A percentile compares a stretch with the other conserved stretches of the same genome.
These are phyloP conservation scores for Aspidiotus rigidus DNA, from an alignment of 2,888 invertebrate genomes.

Conservation along the genomic window DNA sequence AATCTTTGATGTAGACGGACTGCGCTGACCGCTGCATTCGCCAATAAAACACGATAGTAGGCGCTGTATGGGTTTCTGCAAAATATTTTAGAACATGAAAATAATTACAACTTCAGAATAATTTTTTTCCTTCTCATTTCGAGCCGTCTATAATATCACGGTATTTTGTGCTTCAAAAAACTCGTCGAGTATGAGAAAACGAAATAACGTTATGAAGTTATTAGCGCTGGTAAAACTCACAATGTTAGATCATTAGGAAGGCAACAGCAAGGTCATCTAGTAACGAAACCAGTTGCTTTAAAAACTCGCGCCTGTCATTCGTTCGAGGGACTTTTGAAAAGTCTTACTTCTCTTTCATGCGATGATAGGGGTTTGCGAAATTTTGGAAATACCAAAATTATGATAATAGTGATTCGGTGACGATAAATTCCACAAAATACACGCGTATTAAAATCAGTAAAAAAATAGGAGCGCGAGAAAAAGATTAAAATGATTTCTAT, in stretches of 20 bases:
- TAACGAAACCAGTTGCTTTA: slow-evolving; percentile 21
- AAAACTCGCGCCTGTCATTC: not conserved
- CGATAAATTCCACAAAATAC: no score
- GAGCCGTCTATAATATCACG: not conserved
- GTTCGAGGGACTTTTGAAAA: not conserved
- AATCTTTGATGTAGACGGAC: slow-evolving; percentile 89
- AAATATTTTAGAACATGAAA: slow-evolving; percentile 37
- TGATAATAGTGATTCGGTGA: no score
- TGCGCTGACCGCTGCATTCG: slow-evolving; percentile 90
- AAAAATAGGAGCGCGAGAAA: no score
- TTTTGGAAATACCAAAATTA: no score
- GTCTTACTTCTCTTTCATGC: no score
- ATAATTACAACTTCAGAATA: not conserved
- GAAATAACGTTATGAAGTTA: no score
- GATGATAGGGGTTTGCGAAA: no score
- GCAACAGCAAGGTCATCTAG: slow-evolving; percentile 26
- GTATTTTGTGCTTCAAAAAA: not conserved
- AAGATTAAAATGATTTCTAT: no score
- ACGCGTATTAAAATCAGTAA: no score
- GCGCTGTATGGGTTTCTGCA: slow-evolving; percentile 64
- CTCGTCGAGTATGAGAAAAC: not conserved
- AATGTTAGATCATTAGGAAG: no score
- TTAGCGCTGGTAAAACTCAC: no score
- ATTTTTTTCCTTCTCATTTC: no score
- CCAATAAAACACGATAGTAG: slow-evolving; percentile 84